These are phyloP conservation scores for Lasiurus borealis DNA, from an alignment of 2,113 vertebrate genomes.

Conservation along the genomic window DNA sequence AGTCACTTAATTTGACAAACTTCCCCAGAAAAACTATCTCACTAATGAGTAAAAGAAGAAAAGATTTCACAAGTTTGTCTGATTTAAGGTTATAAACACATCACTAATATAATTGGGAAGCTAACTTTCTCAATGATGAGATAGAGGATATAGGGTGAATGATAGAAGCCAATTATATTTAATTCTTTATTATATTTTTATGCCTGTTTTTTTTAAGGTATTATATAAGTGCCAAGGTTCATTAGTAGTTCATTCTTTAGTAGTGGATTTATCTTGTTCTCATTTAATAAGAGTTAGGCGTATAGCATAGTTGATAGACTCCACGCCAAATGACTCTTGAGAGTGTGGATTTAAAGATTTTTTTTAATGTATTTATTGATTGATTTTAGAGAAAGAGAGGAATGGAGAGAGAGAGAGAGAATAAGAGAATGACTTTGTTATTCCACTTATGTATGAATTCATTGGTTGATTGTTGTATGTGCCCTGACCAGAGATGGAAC, in stretches of 20 bases:
- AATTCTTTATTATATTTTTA: slow-evolving; percentile 12
- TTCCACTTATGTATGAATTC: background rate
- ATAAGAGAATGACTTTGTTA: background rate
- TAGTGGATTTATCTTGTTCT: slow-evolving; percentile 10
- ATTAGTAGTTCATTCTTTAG: background rate
- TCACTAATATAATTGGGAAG: background rate
- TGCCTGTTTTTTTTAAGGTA: slow-evolving; percentile 36
- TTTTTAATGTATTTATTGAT: background rate
- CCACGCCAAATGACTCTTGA: background rate
- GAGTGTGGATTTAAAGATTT: background rate
- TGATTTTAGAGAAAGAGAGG: background rate
- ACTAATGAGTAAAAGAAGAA: background rate
- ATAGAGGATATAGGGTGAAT: background rate
- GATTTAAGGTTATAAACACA: slow-evolving; percentile 33
- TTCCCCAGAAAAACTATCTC: background rate
- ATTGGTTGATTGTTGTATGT: background rate
- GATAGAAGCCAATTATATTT: background rate
- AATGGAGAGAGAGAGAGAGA: background rate
- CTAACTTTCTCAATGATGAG: background rate
- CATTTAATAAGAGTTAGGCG: background rate
- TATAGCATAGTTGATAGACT: background rate
- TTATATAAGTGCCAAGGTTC: background rate
- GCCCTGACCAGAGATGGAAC: background rate
- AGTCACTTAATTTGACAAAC: slow-evolving; percentile 2
- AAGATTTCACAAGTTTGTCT: background rate